phyloP scores from a whole-genome alignment of 2,888 invertebrate genomes.

The Cotesia congregata region DNA sequence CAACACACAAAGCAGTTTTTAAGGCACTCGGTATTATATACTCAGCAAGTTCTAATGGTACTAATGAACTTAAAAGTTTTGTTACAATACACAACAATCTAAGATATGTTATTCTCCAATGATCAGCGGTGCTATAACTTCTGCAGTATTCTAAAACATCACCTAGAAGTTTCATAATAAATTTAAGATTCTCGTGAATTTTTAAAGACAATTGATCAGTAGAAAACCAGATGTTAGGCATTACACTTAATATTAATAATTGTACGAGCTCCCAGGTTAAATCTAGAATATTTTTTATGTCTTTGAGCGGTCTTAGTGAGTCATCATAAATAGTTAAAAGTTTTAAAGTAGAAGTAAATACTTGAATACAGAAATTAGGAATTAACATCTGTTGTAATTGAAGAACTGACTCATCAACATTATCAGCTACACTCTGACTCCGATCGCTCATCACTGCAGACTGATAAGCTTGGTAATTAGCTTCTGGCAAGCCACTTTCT shows the following conservation, averaged over 20 bases:
- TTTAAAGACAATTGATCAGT: slow-evolving; percentile 56
- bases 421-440: slow-evolving; percentile 55
- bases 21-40: slow-evolving; percentile 69
- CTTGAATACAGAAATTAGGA: slow-evolving; percentile 70
- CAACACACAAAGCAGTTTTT: slow-evolving; percentile 67
- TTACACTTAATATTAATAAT: slow-evolving; percentile 73
- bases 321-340: slow-evolving; percentile 55
- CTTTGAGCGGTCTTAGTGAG: slow-evolving; percentile 56
- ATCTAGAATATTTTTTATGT: slow-evolving; percentile 58
- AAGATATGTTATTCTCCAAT: slow-evolving; percentile 70
- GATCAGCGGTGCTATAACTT: slow-evolving; percentile 57
- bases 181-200: slow-evolving; percentile 59
- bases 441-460: slow-evolving; percentile 58
- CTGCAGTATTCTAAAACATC: slow-evolving; percentile 67
- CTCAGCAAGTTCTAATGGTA: slow-evolving; percentile 69
- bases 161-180: slow-evolving; percentile 73
- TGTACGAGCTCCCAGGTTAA: slow-evolving; percentile 68
- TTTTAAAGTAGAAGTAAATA: slow-evolving; percentile 63
- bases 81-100: slow-evolving; percentile 69
- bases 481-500: slow-evolving; percentile 59
- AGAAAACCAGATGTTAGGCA: slow-evolving; percentile 73
- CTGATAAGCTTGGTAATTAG: slow-evolving; percentile 60
- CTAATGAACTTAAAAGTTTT: slow-evolving; percentile 66
- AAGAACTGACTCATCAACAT: slow-evolving; percentile 64
- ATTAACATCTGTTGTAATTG: slow-evolving; percentile 70